Evolutionary conservation across 2,797 vertebrate genomes (phyloP), one percentile per base, ranked within the genome.

Genomic region (Tragopan temminckii): DNA sequence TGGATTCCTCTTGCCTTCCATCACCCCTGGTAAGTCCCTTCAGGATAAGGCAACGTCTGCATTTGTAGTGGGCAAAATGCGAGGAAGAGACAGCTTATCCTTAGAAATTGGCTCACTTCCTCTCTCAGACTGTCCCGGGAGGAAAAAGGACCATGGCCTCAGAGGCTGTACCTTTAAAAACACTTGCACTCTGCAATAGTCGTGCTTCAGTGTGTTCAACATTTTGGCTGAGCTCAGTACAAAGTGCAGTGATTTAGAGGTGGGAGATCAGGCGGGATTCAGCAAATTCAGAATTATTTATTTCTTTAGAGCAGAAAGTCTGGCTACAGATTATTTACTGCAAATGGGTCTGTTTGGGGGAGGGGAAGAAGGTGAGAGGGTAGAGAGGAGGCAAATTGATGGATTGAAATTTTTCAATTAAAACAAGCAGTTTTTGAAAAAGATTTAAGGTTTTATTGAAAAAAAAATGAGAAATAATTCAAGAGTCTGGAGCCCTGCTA

Each of bases 391-490:
- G 40, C 12, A 88, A 89, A 91, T 13, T 91, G 94, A 97, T 78
- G 91, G 95, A 97, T 57, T 90, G 96, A 95, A 93, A 27, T 89
- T 96, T 97, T 98, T 97, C 97, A 98, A 97, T 98, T 97, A 97
- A 98, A 98, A 97, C 59, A 95, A 96, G 95, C 90, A 95, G 80
- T 96, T 97, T 97, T 96, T 61, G 62, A 95, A 95, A 95, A 96
- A 97, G 96, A 98, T 97, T 98, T 97, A 98, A 95, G 92, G 92
- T 85, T 80, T 85, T 88, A 90, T 85, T 88, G 94, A 90, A 52
- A 52, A 48, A 24, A 50, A 50, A 95, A 59, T 24, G 62, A 66
- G 90, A 90, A 95, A 88, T 96, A 96, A 95, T 88, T 97, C 88
- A 93, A 53, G 77, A 91, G 79, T 67, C 64, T 92, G 80, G 83